These are phyloP conservation scores for Brachionus angularis DNA, from an alignment of 1,140 invertebrate genomes.

Conservation along the genomic window DNA sequence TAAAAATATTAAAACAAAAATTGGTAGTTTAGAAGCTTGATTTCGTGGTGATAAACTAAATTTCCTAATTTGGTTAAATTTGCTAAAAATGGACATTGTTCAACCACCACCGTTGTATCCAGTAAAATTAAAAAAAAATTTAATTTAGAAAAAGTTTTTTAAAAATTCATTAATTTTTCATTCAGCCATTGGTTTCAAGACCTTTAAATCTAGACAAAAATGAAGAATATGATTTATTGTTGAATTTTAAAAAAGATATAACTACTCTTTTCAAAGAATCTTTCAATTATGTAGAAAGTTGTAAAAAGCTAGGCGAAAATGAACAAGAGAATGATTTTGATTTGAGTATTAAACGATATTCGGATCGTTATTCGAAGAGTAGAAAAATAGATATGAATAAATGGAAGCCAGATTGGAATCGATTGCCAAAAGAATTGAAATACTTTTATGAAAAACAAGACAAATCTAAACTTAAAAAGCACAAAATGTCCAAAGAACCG, in stretches of 20 bases:
- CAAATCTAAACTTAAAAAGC: background rate
- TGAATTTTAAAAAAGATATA: slow-evolving; percentile 27
- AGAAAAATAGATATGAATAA: slow-evolving; percentile 10
- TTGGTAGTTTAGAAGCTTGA: too few species aligned
- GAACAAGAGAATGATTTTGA: slow-evolving; percentile 19
- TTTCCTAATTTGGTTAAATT: background rate
- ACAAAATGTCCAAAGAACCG: background rate
- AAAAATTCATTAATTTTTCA: background rate
- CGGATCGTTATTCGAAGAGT: slow-evolving; percentile 38
- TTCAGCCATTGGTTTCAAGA: slow-evolving; percentile 1
- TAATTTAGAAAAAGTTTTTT: background rate
- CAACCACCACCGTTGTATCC: slow-evolving; percentile 35
- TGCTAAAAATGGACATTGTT: slow-evolving; percentile 26
- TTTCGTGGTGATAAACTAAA: background rate
- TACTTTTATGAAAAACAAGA: slow-evolving; percentile 3
- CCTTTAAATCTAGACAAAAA: slow-evolving; percentile 33
- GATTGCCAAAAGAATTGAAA: slow-evolving; percentile 39
- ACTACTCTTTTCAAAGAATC: background rate
- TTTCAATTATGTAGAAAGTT: slow-evolving; percentile 24
- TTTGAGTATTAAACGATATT: slow-evolving; percentile 16
- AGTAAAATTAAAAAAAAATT: background rate
- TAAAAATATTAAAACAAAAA: too few species aligned
- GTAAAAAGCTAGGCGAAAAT: background rate
- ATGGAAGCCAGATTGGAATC: slow-evolving; percentile 23
- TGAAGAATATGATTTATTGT: background rate